phyloP scores from a whole-genome alignment of 2,113 vertebrate species.

The Probosciger aterrimus region DNA sequence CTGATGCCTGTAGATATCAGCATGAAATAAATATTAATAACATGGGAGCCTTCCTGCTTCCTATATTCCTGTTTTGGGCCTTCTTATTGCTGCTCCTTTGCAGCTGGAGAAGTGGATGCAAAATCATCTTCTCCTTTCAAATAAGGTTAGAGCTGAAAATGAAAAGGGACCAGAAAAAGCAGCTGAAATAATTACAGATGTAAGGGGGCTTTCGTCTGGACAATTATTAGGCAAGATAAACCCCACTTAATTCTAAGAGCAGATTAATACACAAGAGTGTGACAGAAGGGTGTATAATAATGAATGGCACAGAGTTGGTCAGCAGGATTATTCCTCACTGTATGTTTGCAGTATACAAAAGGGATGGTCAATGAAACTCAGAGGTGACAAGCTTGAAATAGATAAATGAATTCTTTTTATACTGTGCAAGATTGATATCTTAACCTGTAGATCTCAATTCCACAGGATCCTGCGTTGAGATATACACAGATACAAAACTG shows the following conservation, averaged over 20 bases:
- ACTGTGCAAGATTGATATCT: not conserved
- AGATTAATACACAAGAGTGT: not conserved
- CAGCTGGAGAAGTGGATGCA: not conserved
- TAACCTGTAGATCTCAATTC: not conserved
- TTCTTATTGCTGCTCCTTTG: not conserved
- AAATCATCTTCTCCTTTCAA: not conserved
- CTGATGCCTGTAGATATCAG: not conserved
- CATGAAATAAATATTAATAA: constrained; percentile 2
- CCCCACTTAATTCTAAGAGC: not conserved
- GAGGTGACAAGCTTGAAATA: not conserved
- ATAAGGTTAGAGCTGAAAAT: not conserved
- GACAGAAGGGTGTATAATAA: not conserved
- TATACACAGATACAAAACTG: not conserved
- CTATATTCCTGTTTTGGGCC: not conserved
- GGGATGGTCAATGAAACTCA: not conserved
- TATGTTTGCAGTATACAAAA: not conserved
- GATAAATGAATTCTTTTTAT: not conserved
- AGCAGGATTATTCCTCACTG: not conserved
- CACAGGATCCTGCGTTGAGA: not conserved
- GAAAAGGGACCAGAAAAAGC: not conserved
- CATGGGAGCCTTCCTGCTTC: not conserved
- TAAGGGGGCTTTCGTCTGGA: not conserved
- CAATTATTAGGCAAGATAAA: not conserved
- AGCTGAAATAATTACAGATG: not conserved
- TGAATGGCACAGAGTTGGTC: not conserved